Percentiles rank a stretch among this genome's conserved stretches.
These are phyloP conservation scores for Thomomys bottae DNA, from an alignment of 2,113 vertebrate genomes.

Conservation along the genomic window DNA sequence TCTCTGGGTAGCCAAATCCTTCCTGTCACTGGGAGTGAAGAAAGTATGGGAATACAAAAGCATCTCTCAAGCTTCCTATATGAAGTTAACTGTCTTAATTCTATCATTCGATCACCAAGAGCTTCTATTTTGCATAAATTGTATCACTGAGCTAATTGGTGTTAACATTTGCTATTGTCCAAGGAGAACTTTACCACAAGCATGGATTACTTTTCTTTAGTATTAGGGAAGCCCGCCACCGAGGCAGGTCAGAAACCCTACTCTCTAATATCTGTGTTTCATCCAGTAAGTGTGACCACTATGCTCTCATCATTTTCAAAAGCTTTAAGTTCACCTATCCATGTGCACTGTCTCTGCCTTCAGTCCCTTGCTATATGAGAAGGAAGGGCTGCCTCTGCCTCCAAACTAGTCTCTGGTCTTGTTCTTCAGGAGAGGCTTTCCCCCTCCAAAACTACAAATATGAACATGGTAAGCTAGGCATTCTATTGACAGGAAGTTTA, in stretches of 20 bases:
- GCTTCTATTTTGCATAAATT: not conserved
- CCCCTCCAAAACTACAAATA: not conserved
- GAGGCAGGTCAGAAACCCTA: not conserved
- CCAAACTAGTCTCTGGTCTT: not conserved
- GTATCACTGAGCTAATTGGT: not conserved
- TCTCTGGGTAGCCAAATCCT: not conserved
- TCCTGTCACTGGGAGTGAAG: not conserved
- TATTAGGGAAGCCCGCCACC: no score
- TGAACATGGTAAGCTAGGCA: not conserved
- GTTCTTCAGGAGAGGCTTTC: not conserved
- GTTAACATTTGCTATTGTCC: not conserved
- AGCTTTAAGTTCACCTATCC: not conserved
- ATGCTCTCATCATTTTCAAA: not conserved
- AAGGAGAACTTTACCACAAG: not conserved
- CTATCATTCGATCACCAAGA: not conserved
- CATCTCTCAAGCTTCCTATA: conserved; percentile 5
- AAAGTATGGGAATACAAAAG: not conserved
- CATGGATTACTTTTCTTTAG: not conserved
- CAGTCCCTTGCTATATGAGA: not conserved
- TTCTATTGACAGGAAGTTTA: not conserved
- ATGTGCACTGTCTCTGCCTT: rapidly evolving
- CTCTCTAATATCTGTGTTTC: not conserved
- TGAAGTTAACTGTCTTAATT: conserved; percentile 7
- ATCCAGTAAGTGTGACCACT: not conserved
- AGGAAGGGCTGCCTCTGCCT: not conserved